Percentiles rank a stretch among this genome's conserved stretches.
Conservation (phyloP, 2,113 vertebrate species). For the Malurus cyaneus region DNA sequence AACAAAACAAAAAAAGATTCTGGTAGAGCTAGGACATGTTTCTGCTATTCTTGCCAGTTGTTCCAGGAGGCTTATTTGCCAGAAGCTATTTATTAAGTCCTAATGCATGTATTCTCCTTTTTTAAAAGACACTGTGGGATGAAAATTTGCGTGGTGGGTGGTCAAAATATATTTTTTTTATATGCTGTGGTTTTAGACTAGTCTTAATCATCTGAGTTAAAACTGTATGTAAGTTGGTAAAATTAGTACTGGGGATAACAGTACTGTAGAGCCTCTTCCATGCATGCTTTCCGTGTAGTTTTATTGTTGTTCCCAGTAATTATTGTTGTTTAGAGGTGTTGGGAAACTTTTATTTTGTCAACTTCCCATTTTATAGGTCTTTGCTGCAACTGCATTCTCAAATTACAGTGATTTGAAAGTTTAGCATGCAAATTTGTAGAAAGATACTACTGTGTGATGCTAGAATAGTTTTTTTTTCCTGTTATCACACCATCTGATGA, state of each 20-base stretch:
- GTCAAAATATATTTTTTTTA: background rate
- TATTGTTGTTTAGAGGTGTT: background rate
- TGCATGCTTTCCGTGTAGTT: background rate
- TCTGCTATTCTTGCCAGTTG: conserved; percentile 60
- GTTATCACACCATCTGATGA: background rate
- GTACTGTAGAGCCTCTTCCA: background rate
- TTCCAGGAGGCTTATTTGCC: conserved; percentile 26
- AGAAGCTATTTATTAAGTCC: conserved; percentile 23
- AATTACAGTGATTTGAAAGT: background rate
- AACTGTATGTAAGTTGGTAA: background rate
- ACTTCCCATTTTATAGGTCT: background rate
- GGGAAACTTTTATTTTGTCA: background rate
- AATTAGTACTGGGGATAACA: background rate
- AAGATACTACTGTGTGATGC: background rate
- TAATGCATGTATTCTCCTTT: background rate
- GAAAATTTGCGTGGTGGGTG: conserved; percentile 16
- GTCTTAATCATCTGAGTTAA: background rate
- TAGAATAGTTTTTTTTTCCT: background rate
- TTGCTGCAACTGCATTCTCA: background rate
- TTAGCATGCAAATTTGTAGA: background rate
- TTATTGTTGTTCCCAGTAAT: background rate
- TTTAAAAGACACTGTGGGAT: background rate
- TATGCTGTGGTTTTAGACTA: background rate
- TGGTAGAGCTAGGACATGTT: conserved; percentile 58
- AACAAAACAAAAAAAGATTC: background rate